Percentiles rank a stretch among this genome's conserved stretches.
phyloP scores from a whole-genome alignment of 2,888 invertebrate genomes.

The Hirudinaria manillensis region DNA sequence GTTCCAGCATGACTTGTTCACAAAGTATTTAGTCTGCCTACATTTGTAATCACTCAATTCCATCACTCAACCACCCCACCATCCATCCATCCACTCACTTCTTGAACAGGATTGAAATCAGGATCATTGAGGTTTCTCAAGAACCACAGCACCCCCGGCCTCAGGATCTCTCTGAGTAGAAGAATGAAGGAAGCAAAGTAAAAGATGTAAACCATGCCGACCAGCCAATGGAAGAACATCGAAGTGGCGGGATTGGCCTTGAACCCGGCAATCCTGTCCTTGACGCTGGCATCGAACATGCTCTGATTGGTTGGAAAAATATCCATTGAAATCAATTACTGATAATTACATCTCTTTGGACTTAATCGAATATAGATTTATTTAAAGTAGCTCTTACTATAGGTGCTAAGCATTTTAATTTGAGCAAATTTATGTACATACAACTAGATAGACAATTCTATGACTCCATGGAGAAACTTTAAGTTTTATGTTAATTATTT shows the following conservation, averaged over 20 bases:
- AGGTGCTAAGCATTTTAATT: no score
- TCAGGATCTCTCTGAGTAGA: conserved; percentile 80
- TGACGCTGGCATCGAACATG: conserved; percentile 53
- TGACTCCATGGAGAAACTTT: no score
- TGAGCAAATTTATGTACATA: no score
- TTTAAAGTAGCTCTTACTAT: no score
- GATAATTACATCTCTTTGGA: no score
- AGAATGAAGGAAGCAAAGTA: conserved; percentile 90
- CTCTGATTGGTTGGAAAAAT: conserved; percentile 43
- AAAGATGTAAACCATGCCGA: conserved; percentile 94
- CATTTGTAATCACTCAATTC: neutral
- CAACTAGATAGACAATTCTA: no score
- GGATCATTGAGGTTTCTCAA: conserved; percentile 95
- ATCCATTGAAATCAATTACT: neutral
- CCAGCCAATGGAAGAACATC: conserved; percentile 93
- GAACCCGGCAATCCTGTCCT: conserved; percentile 74
- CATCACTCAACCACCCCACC: neutral
- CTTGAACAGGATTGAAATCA: conserved; percentile 96
- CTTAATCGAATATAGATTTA: no score
- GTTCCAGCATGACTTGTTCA: no score
- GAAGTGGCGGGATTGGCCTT: conserved; percentile 87
- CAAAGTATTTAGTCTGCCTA: no score
- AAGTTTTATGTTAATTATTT: no score
- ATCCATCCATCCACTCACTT: conserved; percentile 51
- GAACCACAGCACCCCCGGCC: conserved; percentile 97